Base-by-base conservation (phyloP, 2,797 vertebrate genomes). In the Loris lydekkerianus region DNA sequence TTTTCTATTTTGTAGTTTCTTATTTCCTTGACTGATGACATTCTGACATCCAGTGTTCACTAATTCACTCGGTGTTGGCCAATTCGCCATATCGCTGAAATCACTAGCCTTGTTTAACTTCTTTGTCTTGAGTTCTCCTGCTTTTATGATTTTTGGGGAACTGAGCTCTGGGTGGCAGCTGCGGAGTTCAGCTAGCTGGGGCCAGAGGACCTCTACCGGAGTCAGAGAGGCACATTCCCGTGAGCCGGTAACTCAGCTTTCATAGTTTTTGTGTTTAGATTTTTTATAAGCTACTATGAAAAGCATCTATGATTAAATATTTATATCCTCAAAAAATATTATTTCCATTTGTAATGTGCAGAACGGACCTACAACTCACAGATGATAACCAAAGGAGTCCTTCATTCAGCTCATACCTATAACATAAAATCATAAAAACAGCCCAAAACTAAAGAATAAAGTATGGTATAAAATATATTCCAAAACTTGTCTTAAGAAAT, bases 291-390 rank as follows among this genome's bases (percentile, higher is more conserved):
- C n/a, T 76, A 88, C 86, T 90, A 80, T 73, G 53, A 77, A 83
- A 88, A 94, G 18, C 46, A 91, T 60, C 9, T 76, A 25, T 46
- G 31, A 91, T 86, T 88, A 94, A 92, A 88, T 63, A 94, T 88
- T 85, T 93, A 88, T 69, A 75, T 82, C 23, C 1, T 25, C 53
- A 67, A 37, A 86, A 96, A 56, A 94, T n/a, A 40, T 40, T 90
- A 95, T 83, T 93, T 94, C 61, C 70, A 84, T 86, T 72, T 94
- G 43, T 25, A 97, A 76, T 40, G 20, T 25, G 89, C 56, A 91
- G 69, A 13, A 43, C 46, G n/a, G 37, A 89, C 18, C 20, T 89
- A 86, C 29, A 81, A 58, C 4, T 76, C 81, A 88, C 37, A 58
- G 63, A 53, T 29, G 61, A 70, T 76, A 70, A 76, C 34, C 27